phyloP scores from a whole-genome alignment of 2,113 vertebrate species.

The Acanthochromis polyacanthus region DNA sequence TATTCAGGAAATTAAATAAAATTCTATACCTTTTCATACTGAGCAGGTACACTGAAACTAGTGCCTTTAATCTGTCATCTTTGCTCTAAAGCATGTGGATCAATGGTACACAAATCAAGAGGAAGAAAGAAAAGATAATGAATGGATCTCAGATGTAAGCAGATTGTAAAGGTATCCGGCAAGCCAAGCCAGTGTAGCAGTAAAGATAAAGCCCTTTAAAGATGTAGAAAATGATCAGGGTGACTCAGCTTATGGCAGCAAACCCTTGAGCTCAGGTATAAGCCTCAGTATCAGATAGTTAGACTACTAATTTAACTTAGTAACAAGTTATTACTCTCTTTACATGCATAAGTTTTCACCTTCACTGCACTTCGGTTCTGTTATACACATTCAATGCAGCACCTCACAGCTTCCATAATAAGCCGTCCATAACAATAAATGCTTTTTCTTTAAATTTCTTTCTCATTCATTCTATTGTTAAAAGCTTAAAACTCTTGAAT shows the following conservation, averaged over 20 bases:
- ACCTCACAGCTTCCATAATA: background rate
- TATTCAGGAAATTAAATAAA: too few relatives aligned
- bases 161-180: slow-evolving; percentile 15
- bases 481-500: slow-evolving; percentile 30
- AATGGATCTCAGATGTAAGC: slow-evolving; percentile 15
- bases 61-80: slow-evolving; percentile 55
- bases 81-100: slow-evolving; percentile 60
- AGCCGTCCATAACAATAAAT: slow-evolving; percentile 26
- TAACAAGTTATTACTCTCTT: too few relatives aligned
- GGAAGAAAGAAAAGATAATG: slow-evolving; percentile 12
- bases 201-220: slow-evolving; percentile 18
- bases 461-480: slow-evolving; percentile 33
- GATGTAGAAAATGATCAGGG: background rate
- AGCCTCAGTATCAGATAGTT: slow-evolving; percentile 2
- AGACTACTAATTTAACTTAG: background rate
- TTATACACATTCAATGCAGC: background rate
- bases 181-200: slow-evolving; percentile 5
- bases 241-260: slow-evolving; percentile 9
- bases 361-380: background rate
- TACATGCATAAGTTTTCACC: too few relatives aligned
- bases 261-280: slow-evolving; percentile 12
- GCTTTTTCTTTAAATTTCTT: slow-evolving; percentile 18
- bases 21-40: too few relatives aligned
- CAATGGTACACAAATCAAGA: slow-evolving; percentile 23
- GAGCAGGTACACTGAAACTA: background rate